Evolutionary conservation across 2,797 vertebrate species (phyloP), one percentile per base, ranked within the genome.

Genomic region (Lacerta agilis): DNA sequence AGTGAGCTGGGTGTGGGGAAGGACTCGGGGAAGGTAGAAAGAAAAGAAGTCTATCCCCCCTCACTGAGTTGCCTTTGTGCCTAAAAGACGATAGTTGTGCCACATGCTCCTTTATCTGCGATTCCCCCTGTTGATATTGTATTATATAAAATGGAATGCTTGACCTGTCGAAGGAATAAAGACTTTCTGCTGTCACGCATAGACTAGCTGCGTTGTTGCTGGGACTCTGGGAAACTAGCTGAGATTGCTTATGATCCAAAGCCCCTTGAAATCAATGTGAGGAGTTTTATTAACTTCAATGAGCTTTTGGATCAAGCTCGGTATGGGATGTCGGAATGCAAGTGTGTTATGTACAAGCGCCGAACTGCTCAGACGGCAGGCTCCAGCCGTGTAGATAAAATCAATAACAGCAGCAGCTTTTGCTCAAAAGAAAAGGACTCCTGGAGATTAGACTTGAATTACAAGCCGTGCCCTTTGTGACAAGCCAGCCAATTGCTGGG

Each of bases 281-380:
- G 29, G 8, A n/a, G 76, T 72, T 88, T 49, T 61, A n/a, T 90
- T 86, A 82, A 36, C 77, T 93, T 88, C 79, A 49, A 41, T 3
- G 64, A 86, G 33, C 64, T 82, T 64, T 91, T 90, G 73, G 38
- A 76, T 86, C 76, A 84, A 80, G 64, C 61, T 36, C 25, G 0
- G 27, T 49, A 45, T 55, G 45, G 77, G 66, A 43, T 0, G 1
- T 9, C 7, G 61, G 80, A 83, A 20, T 1, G 1, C 20, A 86
- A 67, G 64, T 25, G 10, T 18, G 64, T 80, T 80, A 36, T 38
- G 36, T 88, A 66, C 69, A 76, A 88, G 36, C 6, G 5, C 73
- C 11, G 13, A 29, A 1, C 45, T 77, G 69, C 64, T 38, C 0
- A 0, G 79, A 33, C 15, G 9, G 33, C 23, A 25, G 88, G n/a